Evolutionary conservation across 2,113 vertebrate species (phyloP).

Genomic region (Machaerirhynchus nigripectus): DNA sequence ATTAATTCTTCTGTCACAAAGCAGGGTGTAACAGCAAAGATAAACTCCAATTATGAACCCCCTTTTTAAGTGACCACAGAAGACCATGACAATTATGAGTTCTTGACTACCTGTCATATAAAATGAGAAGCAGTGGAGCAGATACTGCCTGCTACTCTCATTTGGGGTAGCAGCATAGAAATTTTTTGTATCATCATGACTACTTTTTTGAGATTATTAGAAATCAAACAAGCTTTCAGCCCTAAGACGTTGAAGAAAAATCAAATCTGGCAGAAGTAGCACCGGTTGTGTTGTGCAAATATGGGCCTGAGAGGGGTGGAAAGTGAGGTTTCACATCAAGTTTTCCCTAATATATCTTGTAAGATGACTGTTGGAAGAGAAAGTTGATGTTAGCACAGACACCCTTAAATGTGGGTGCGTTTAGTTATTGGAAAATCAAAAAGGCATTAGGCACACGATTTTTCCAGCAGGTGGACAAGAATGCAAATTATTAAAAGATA

Average conservation of each 20-base stretch:
- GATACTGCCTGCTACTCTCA: neutral
- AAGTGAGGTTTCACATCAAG: neutral
- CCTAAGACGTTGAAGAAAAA: neutral
- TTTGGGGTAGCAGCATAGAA: neutral
- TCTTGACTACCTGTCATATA: neutral
- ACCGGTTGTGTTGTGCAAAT: neutral
- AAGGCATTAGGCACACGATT: neutral
- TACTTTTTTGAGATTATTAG: neutral
- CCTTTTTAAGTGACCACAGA: neutral
- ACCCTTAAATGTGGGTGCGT: neutral
- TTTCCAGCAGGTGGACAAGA: neutral
- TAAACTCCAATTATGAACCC: neutral
- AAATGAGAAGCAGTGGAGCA: neutral
- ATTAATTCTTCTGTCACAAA: neutral
- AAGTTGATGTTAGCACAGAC: neutral
- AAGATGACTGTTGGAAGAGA: neutral
- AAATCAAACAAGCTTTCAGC: neutral
- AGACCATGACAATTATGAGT: neutral
- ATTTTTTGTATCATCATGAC: fast-evolving
- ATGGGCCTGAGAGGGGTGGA: neutral
- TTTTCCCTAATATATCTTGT: neutral
- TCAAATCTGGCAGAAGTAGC: neutral
- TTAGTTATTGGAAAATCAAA: neutral
- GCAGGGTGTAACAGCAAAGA: neutral
- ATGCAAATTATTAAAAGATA: neutral